Conservation (phyloP, 2,113 vertebrate genomes). For the Ciconia boyciana region DNA sequence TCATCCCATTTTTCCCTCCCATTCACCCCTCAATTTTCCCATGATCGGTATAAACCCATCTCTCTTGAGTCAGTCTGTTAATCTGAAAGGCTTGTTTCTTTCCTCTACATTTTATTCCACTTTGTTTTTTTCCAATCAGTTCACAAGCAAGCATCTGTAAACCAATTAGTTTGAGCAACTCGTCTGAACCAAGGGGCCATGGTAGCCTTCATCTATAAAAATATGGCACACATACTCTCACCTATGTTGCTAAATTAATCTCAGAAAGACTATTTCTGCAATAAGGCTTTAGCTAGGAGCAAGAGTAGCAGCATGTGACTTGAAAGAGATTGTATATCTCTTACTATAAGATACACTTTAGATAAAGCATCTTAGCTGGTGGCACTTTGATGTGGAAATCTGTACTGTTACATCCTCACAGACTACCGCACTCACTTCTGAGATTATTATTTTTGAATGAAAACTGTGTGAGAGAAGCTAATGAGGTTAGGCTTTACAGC, state of each 20-base stretch:
- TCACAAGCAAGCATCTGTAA: background rate
- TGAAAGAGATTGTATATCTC: constrained; percentile 12
- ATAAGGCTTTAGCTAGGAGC: background rate
- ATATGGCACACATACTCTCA: background rate
- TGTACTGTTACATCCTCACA: background rate
- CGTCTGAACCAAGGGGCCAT: rapidly evolving
- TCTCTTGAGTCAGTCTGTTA: background rate
- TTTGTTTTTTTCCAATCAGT: background rate
- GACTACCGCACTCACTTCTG: background rate
- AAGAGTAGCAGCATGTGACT: background rate
- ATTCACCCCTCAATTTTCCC: background rate
- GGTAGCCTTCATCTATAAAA: background rate
- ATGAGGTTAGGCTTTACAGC: background rate
- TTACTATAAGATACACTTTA: background rate
- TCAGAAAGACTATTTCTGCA: background rate
- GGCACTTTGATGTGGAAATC: constrained; percentile 43
- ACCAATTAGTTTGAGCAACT: background rate
- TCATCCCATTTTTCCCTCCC: background rate
- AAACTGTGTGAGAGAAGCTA: background rate
- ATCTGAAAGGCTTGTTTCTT: background rate
- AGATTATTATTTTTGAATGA: background rate
- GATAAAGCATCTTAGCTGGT: constrained; percentile 1
- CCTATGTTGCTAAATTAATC: background rate
- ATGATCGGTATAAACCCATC: background rate
- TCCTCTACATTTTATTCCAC: background rate